These are phyloP conservation scores for Candoia aspera DNA, from an alignment of 2,113 vertebrate genomes.

Conservation along the genomic window DNA sequence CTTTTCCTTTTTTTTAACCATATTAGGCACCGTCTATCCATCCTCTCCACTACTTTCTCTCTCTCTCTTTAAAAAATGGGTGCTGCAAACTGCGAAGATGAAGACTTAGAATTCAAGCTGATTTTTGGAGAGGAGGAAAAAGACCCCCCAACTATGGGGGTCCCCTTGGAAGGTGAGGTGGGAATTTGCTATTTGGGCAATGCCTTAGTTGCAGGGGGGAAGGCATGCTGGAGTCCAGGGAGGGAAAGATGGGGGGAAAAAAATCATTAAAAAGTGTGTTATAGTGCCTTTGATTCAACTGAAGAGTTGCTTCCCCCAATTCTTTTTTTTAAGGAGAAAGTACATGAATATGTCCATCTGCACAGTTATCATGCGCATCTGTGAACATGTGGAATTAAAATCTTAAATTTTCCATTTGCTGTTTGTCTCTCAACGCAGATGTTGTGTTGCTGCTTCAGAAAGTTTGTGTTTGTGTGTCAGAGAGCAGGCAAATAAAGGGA, in stretches of 20 bases:
- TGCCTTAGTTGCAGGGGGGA: not conserved
- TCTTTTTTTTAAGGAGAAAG: not conserved
- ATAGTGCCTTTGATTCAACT: not conserved
- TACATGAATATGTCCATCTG: not conserved
- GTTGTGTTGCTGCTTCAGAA: not conserved
- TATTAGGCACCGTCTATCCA: conserved; percentile 29
- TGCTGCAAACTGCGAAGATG: conserved; percentile 73
- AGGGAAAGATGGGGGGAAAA: no score
- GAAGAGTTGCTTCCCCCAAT: not conserved
- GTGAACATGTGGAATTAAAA: not conserved
- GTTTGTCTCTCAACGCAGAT: not conserved
- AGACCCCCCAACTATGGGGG: conserved; percentile 59
- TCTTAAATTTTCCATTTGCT: not conserved
- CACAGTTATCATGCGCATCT: not conserved
- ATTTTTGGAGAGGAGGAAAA: conserved; percentile 75
- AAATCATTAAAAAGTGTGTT: not conserved
- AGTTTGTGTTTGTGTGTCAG: not conserved
- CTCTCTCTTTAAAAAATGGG: conserved; percentile 57
- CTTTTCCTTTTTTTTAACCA: not conserved
- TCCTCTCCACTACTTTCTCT: conserved; percentile 12
- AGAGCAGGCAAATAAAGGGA: not conserved
- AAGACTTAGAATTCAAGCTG: conserved; percentile 74
- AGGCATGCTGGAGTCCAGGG: not conserved
- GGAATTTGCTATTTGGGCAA: conserved; percentile 4
- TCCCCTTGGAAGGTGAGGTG: conserved; percentile 68